Conservation (phyloP, 2,113 vertebrate genomes). For the Catagonus wagneri region DNA sequence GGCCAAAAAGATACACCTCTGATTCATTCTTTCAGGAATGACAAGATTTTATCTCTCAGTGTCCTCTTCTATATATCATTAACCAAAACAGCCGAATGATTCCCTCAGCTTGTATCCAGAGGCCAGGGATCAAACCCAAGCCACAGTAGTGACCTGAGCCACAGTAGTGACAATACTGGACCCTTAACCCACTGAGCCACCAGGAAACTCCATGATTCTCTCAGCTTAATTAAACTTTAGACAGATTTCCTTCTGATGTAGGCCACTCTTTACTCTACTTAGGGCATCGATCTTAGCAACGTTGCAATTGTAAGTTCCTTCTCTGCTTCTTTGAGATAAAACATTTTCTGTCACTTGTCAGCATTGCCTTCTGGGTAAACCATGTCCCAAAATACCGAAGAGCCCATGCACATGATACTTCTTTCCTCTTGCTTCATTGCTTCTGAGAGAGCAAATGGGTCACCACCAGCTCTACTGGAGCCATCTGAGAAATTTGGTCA, state of each 20-base stretch:
- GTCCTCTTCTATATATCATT: neutral
- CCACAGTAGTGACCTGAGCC: no score
- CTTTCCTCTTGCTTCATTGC: no score
- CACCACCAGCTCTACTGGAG: no score
- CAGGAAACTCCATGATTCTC: neutral
- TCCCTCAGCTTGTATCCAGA: neutral
- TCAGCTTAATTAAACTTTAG: neutral
- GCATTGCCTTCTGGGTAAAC: no score
- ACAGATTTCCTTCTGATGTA: neutral
- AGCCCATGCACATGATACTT: no score
- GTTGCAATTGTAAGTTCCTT: neutral
- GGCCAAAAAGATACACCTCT: neutral
- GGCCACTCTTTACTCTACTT: neutral
- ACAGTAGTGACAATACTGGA: no score
- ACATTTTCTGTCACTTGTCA: no score
- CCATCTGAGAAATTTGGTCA: no score
- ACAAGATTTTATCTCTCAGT: neutral
- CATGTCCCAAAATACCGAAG: no score
- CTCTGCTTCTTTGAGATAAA: neutral
- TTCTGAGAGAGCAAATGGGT: no score
- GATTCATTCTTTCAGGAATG: neutral
- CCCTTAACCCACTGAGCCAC: no score
- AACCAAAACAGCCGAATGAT: neutral
- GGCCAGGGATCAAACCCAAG: no score
- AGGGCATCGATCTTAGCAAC: neutral